Conservation (phyloP, 2,888 invertebrate species). For the Xanthia togata region DNA sequence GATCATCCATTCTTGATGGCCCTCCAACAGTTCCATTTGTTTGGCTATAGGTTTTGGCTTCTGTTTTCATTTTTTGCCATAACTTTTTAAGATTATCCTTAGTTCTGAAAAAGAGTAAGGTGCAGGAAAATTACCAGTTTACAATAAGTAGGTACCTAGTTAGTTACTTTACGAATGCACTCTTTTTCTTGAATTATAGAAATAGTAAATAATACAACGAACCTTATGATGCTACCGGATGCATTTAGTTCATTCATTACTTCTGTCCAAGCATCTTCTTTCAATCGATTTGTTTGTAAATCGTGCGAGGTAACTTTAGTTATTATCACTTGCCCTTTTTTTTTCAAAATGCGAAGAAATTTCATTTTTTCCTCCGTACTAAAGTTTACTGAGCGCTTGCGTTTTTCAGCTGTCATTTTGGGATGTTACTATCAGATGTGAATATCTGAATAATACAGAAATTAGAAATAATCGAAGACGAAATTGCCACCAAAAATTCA, state of each 20-base stretch:
- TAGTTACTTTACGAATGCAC: not conserved
- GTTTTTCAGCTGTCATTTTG: conserved; percentile 36
- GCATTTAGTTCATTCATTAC: conserved; percentile 30
- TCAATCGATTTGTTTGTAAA: conserved; percentile 29
- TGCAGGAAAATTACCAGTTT: not conserved
- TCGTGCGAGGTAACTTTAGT: conserved; percentile 38
- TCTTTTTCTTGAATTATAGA: not conserved
- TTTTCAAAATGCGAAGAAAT: conserved; percentile 32
- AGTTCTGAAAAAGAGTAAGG: conserved; percentile 5
- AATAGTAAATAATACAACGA: not conserved
- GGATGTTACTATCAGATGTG: not conserved
- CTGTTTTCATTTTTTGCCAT: conserved; percentile 40
- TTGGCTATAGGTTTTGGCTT: conserved; percentile 14
- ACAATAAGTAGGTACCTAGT: not conserved
- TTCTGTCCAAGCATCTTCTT: conserved; percentile 39
- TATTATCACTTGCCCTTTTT: conserved; percentile 34
- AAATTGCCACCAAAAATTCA: conserved; percentile 10
- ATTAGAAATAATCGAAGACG: not conserved
- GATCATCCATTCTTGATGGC: conserved; percentile 11
- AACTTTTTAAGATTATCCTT: conserved; percentile 34
- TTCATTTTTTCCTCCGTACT: conserved; percentile 26
- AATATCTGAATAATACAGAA: not conserved
- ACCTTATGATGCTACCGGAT: conserved; percentile 13
- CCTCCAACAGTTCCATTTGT: not conserved
- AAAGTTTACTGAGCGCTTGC: conserved; percentile 31